A percentile compares a stretch with the other conserved stretches of the same genome.
Evolutionary conservation across 2,888 invertebrate species (phyloP).

Genomic region (Chaetogeoica ovagalla): DNA sequence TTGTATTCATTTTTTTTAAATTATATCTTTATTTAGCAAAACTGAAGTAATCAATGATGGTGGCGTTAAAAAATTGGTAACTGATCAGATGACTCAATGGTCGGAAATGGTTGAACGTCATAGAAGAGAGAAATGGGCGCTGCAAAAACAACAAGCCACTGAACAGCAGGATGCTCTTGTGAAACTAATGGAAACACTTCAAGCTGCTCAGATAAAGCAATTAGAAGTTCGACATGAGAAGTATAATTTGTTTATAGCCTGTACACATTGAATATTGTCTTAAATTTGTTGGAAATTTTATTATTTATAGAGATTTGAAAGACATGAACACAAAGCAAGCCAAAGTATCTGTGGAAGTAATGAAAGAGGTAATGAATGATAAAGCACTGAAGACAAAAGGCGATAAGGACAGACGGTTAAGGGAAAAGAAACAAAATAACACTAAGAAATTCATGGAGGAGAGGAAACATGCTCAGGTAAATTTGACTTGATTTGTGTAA

Average conservation of each 20-base stretch:
- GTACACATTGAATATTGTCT: neutral
- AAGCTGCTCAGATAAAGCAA: constrained; percentile 84
- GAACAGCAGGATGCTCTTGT: constrained; percentile 76
- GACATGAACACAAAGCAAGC: constrained; percentile 94
- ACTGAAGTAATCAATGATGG: constrained; percentile 79
- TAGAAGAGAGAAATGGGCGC: constrained; percentile 78
- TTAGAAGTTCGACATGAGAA: constrained; percentile 85
- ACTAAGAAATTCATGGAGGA: constrained; percentile 97
- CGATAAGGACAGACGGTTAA: constrained; percentile 89
- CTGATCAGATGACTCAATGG: constrained; percentile 94
- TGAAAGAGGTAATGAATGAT: constrained; percentile 92
- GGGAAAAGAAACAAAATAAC: constrained; percentile 96
- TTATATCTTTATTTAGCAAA: constrained; percentile 66
- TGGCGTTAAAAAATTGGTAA: constrained; percentile 78
- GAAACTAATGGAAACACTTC: constrained; percentile 80
- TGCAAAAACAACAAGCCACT: constrained; percentile 78
- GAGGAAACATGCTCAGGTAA: constrained; percentile 68
- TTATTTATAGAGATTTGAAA: constrained; percentile 77
- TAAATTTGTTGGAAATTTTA: neutral
- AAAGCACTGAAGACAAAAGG: constrained; percentile 95
- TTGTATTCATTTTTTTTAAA: neutral
- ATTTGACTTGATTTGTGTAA: neutral
- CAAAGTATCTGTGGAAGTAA: constrained; percentile 94
- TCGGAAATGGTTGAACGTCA: constrained; percentile 84
- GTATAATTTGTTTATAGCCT: constrained; percentile 59